Evolutionary conservation across 2,888 invertebrate genomes (phyloP).

Genomic region (Megaustenia siamemsis): DNA sequence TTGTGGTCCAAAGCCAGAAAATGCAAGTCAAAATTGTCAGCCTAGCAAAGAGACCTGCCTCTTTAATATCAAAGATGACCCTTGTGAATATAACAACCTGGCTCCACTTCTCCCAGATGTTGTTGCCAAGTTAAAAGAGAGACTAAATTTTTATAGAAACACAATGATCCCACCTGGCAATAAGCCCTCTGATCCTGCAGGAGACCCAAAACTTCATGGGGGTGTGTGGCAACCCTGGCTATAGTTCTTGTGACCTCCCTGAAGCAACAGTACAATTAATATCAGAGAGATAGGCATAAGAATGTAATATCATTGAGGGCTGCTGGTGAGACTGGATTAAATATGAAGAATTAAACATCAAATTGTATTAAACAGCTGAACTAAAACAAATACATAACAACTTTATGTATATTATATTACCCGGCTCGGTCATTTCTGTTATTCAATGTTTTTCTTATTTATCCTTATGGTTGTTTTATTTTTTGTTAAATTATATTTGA

Average conservation of each 20-base stretch:
- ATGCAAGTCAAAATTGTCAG: conserved; percentile 82
- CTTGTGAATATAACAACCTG: conserved; percentile 90
- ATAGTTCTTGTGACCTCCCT: conserved; percentile 34
- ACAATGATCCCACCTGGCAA: conserved; percentile 89
- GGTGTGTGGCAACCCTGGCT: conserved; percentile 85
- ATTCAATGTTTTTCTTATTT: too few relatives aligned
- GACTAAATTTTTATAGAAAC: conserved; percentile 83
- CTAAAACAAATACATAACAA: too few relatives aligned
- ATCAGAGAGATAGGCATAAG: too few relatives aligned
- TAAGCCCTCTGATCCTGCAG: conserved; percentile 85
- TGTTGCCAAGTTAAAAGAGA: conserved; percentile 68
- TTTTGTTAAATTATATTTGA: too few relatives aligned
- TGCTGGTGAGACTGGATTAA: too few relatives aligned
- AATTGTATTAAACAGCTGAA: too few relatives aligned
- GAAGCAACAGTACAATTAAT: too few relatives aligned
- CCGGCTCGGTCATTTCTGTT: too few relatives aligned
- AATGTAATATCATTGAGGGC: too few relatives aligned
- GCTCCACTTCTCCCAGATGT: conserved; percentile 71
- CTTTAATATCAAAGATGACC: conserved; percentile 89
- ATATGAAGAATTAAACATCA: too few relatives aligned
- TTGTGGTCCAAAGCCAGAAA: conserved; percentile 74
- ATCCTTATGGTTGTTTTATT: too few relatives aligned
- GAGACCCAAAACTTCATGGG: conserved; percentile 88
- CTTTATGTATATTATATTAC: too few relatives aligned
- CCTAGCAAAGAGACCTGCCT: conserved; percentile 87